These are phyloP conservation scores for Nudaria mundana DNA, from an alignment of 2,888 invertebrate genomes.

Conservation along the genomic window DNA sequence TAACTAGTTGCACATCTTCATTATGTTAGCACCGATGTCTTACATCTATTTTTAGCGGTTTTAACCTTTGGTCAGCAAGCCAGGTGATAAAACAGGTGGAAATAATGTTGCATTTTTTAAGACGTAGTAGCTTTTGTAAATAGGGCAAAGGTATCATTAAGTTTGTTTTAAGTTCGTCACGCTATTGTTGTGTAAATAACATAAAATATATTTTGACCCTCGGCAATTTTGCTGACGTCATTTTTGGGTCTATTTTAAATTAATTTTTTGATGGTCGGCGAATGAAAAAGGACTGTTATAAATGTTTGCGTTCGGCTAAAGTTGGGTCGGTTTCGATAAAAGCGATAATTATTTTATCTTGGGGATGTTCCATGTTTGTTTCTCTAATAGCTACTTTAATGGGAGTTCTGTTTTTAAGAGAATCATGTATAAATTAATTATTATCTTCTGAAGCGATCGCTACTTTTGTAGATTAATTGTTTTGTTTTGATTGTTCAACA, in stretches of 20 bases:
- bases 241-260: slow-evolving; percentile 60
- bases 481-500: slow-evolving; percentile 15
- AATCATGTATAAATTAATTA: slow-evolving; percentile 63
- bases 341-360: slow-evolving; percentile 79
- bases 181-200: slow-evolving; percentile 59
- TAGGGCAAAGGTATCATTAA: slow-evolving; percentile 56
- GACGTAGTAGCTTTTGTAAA: slow-evolving; percentile 39
- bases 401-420: slow-evolving; percentile 58
- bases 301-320: slow-evolving; percentile 31
- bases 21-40: slow-evolving; percentile 47
- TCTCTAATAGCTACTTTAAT: slow-evolving; percentile 78
- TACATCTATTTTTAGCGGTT: slow-evolving; percentile 49
- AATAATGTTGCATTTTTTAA: slow-evolving; percentile 43
- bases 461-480: slow-evolving; percentile 30
- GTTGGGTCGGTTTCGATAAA: slow-evolving; percentile 61
- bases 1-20: no score
- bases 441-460: slow-evolving; percentile 48
- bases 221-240: slow-evolving; percentile 71
- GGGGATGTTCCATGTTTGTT: slow-evolving; percentile 76
- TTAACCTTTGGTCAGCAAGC: slow-evolving; percentile 57
- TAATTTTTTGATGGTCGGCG: slow-evolving; percentile 52
- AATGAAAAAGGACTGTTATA: slow-evolving; percentile 52
- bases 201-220: slow-evolving; percentile 46
- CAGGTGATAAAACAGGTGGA: slow-evolving; percentile 72
- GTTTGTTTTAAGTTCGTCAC: slow-evolving; percentile 77